A percentile compares a stretch with the other conserved stretches of the same genome.
These are phyloP conservation scores for Sebastes itinus DNA, from an alignment of 2,797 vertebrate genomes.

Conservation along the genomic window DNA sequence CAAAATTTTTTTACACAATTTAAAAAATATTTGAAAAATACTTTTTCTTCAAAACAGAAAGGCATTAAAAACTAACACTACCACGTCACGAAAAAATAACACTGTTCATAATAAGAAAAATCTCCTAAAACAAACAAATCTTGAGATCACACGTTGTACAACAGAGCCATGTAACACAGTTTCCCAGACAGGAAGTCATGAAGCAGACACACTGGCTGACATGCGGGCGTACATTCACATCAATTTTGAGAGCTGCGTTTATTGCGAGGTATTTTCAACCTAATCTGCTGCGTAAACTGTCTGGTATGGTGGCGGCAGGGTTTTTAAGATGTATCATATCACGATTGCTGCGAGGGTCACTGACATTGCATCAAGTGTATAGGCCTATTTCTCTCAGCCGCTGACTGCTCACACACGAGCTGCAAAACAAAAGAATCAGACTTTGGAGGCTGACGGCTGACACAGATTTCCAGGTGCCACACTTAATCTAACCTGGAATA, in stretches of 20 bases:
- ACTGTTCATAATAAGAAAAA: not conserved
- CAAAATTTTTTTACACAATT: not conserved
- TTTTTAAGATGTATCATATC: constrained; percentile 33
- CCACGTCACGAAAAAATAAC: not conserved
- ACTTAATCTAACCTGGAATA: constrained; percentile 66
- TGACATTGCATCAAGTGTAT: constrained; percentile 10
- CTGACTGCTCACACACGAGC: constrained; percentile 13
- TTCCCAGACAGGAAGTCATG: not conserved
- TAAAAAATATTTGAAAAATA: not conserved
- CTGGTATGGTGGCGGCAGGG: constrained; percentile 26
- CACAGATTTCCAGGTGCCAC: constrained; percentile 46
- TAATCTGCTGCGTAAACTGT: constrained; percentile 11
- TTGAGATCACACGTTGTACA: not conserved
- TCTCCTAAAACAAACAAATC: not conserved
- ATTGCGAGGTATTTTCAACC: constrained; percentile 40
- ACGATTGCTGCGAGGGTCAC: not conserved
- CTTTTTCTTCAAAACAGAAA: not conserved
- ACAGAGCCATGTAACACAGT: not conserved
- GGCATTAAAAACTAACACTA: not conserved
- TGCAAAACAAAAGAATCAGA: not conserved
- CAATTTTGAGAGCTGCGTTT: constrained; percentile 20
- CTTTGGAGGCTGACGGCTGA: constrained; percentile 15
- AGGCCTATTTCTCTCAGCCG: not conserved
- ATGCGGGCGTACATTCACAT: not conserved
- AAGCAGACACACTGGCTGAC: not conserved